Percentiles rank a stretch among this genome's conserved stretches.
phyloP scores from a whole-genome alignment of 2,797 vertebrate species.

The Mycteria americana region DNA sequence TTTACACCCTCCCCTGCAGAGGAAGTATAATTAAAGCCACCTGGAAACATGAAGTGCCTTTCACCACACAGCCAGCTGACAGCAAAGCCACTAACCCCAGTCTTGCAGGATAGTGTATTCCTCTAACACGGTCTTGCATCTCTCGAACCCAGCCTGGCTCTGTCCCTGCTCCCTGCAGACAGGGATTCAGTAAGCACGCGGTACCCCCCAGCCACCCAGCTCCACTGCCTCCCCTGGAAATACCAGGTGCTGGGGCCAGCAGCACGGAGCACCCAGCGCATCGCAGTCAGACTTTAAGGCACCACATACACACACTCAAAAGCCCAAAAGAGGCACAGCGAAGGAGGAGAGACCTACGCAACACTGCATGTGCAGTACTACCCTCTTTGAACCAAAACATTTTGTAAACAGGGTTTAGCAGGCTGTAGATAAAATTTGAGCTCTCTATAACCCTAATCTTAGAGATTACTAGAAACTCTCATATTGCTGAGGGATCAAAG shows the following conservation, averaged over 20 bases:
- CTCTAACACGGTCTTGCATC: neutral
- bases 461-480: neutral
- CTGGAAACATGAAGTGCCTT: neutral
- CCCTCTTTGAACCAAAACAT: neutral
- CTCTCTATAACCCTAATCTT: neutral
- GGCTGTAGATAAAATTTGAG: neutral
- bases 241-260: neutral
- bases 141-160: neutral
- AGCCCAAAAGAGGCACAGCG: neutral
- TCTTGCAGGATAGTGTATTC: neutral
- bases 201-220: neutral
- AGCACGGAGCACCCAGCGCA: neutral
- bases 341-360: neutral
- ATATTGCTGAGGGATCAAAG: neutral
- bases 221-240: neutral
- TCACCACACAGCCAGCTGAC: neutral
- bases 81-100: slow-evolving; percentile 1
- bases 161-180: neutral
- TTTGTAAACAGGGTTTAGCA: neutral
- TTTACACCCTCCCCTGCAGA: neutral
- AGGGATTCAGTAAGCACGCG: accelerated
- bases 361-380: accelerated
- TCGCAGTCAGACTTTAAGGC: neutral
- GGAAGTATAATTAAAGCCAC: slow-evolving; percentile 26
- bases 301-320: accelerated